Conservation (phyloP, 1,140 invertebrate genomes). For the Zaprionus nigranus region DNA sequence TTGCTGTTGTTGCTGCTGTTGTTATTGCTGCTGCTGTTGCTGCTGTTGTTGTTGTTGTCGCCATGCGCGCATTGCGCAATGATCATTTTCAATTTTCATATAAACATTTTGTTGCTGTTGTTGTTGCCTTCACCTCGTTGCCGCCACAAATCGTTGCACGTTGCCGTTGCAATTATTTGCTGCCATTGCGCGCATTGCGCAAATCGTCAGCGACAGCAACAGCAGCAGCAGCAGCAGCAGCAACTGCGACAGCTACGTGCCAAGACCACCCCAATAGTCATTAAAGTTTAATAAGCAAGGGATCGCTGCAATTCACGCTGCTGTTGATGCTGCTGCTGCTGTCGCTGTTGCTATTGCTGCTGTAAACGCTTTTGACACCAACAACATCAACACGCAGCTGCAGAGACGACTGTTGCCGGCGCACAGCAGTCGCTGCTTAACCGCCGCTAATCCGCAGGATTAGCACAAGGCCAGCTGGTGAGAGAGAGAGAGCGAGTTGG, state of each 20-base stretch:
- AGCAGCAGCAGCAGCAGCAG: constrained; percentile 17
- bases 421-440: constrained; percentile 19
- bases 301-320: constrained; percentile 38
- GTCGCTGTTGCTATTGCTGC: constrained; percentile 42
- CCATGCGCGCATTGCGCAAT: constrained; percentile 62
- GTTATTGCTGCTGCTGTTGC: constrained; percentile 32
- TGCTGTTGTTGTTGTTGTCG: constrained; percentile 34
- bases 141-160: constrained; percentile 79
- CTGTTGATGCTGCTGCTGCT: constrained; percentile 35
- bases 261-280: constrained; percentile 73
- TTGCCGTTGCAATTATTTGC: constrained; percentile 76
- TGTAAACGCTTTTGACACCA: constrained; percentile 49
- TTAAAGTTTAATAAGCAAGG: constrained; percentile 74
- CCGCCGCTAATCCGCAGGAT: background rate
- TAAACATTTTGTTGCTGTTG: constrained; percentile 59
- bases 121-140: constrained; percentile 79
- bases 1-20: constrained; percentile 29
- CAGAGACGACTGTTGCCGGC: constrained; percentile 27
- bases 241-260: constrained; percentile 56
- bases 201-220: constrained; percentile 50
- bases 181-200: constrained; percentile 58
- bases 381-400: constrained; percentile 37
- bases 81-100: constrained; percentile 82
- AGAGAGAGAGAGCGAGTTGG: background rate
- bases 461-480: background rate